phyloP scores from a whole-genome alignment of 1,140 invertebrate species.

The Druon quercuslanigerum region DNA sequence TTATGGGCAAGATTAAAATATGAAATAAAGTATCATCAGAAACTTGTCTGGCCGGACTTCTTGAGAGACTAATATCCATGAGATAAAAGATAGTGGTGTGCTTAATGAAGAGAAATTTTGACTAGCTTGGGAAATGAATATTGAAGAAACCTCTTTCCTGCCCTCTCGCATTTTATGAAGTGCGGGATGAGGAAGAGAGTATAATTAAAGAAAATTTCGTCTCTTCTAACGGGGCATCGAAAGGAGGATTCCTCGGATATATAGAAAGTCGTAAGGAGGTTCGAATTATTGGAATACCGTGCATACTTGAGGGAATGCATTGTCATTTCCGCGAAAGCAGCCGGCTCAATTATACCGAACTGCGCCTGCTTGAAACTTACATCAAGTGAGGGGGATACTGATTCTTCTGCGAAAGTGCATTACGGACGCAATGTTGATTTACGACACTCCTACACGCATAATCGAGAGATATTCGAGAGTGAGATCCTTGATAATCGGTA shows the following conservation, averaged over 20 bases:
- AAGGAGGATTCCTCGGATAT: constrained; percentile 53
- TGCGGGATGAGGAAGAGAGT: background rate
- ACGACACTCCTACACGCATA: constrained; percentile 8
- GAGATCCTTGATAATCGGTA: background rate
- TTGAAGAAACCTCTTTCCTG: background rate
- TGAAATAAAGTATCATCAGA: no score
- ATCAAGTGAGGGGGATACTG: constrained; percentile 20
- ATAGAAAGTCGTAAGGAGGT: constrained; percentile 66
- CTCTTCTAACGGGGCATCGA: constrained; percentile 54
- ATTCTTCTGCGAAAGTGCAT: constrained; percentile 40
- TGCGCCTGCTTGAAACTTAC: constrained; percentile 36
- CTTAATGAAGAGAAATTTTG: background rate
- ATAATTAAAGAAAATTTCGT: constrained; percentile 43
- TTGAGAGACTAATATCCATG: no score
- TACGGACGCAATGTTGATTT: constrained; percentile 42
- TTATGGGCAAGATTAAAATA: no score
- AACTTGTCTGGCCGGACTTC: no score
- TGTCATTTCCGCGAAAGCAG: constrained; percentile 67
- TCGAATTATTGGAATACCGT: constrained; percentile 64
- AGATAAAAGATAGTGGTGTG: no score
- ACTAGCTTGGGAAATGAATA: background rate
- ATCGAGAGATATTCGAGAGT: background rate
- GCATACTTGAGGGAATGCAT: constrained; percentile 51
- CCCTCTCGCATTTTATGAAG: background rate
- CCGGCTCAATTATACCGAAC: constrained; percentile 44